Conservation (phyloP, 2,113 vertebrate species). For the Parus major region DNA sequence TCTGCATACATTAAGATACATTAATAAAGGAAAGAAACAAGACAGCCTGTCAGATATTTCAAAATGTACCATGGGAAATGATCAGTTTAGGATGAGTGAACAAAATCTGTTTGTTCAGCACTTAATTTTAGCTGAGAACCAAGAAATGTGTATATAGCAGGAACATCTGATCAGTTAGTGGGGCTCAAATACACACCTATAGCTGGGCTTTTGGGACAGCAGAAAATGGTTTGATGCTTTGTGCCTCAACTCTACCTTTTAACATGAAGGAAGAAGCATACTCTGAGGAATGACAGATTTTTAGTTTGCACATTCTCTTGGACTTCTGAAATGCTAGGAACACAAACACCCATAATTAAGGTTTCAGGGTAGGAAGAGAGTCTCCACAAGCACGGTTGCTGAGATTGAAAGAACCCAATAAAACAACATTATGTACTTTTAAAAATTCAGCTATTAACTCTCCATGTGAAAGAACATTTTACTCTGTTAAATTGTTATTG, state of each 20-base stretch:
- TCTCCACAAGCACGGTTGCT: background rate
- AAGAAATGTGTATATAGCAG: background rate
- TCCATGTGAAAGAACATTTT: background rate
- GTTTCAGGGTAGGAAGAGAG: background rate
- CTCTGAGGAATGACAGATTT: background rate
- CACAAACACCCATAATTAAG: background rate
- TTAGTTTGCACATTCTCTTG: background rate
- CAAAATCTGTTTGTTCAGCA: constrained; percentile 41
- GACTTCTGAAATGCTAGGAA: background rate
- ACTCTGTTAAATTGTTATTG: background rate
- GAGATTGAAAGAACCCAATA: background rate
- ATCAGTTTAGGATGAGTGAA: background rate
- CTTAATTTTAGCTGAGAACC: constrained; percentile 25
- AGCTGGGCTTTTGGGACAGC: background rate
- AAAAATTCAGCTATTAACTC: background rate
- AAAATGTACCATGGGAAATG: background rate
- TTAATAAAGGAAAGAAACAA: constrained; percentile 11
- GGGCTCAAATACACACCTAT: background rate
- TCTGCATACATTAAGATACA: background rate
- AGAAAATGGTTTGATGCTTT: background rate
- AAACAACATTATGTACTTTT: background rate
- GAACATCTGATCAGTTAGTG: background rate
- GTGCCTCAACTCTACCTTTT: background rate
- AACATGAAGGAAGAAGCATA: background rate
- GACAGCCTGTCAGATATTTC: background rate